A percentile compares a stretch with the other conserved stretches of the same genome.
Conservation (phyloP, 37 sponge, comb jelly and placozoan species). For the Crambe crambe region DNA sequence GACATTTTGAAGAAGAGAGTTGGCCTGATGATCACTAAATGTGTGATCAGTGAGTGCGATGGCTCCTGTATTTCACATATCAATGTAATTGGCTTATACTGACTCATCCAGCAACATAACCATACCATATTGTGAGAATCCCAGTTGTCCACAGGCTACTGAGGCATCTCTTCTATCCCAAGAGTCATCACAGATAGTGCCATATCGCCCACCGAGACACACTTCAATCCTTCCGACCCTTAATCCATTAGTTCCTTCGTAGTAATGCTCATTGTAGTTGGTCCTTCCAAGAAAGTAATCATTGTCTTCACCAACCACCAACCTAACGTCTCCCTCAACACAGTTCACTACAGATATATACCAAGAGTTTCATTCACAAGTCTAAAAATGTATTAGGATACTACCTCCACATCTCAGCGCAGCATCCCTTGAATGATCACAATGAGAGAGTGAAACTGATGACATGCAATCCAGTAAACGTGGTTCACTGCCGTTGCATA, state of each 20-base stretch:
- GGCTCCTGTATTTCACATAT: slow-evolving; percentile 13
- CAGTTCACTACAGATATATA: slow-evolving; percentile 11
- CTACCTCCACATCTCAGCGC: slow-evolving; percentile 26
- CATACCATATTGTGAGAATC: slow-evolving; percentile 45
- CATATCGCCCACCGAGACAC: slow-evolving; percentile 36
- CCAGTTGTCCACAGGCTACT: slow-evolving; percentile 37
- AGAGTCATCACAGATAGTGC: slow-evolving; percentile 21
- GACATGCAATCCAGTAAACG: neutral
- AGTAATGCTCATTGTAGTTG: neutral
- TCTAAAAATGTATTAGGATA: too few relatives aligned
- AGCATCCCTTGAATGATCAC: slow-evolving; percentile 14
- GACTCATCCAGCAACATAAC: too few relatives aligned
- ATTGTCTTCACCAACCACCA: slow-evolving; percentile 5
- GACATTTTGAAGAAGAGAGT: neutral
- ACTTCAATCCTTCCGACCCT: slow-evolving; percentile 36
- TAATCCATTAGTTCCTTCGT: slow-evolving; percentile 10
- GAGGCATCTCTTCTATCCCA: slow-evolving; percentile 42
- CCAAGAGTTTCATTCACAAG: neutral
- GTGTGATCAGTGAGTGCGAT: neutral
- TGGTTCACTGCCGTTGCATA: neutral
- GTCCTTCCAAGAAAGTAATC: slow-evolving; percentile 20
- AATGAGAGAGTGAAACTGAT: neutral
- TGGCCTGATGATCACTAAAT: neutral
- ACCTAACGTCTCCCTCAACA: slow-evolving; percentile 15
- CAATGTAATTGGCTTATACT: too few relatives aligned